Percentiles rank a stretch among this genome's conserved stretches.
Evolutionary conservation across 2,797 vertebrate species (phyloP).

Genomic region (Melanotaenia pygmaea): DNA sequence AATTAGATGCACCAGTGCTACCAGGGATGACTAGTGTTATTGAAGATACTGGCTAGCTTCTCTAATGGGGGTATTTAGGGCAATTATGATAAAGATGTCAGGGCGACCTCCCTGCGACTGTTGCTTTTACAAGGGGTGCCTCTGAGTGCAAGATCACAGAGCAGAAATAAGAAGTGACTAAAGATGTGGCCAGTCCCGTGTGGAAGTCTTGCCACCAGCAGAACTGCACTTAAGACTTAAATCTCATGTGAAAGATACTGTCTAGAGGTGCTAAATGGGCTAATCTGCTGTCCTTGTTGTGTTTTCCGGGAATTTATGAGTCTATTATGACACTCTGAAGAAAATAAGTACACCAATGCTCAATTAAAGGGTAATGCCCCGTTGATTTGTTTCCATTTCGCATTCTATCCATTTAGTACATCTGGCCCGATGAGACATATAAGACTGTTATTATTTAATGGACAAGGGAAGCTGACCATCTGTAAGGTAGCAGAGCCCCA

Average conservation of each 20-base stretch:
- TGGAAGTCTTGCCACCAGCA: conserved; percentile 71
- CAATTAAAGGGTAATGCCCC: conserved; percentile 73
- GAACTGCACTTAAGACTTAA: conserved; percentile 72
- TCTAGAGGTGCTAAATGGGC: conserved; percentile 76
- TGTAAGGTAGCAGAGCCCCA: conserved; percentile 79
- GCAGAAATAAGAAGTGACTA: conserved; percentile 75
- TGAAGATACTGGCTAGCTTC: conserved; percentile 81
- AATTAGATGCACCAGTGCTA: conserved; percentile 87
- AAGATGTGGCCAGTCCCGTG: conserved; percentile 69
- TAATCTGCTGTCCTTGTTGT: conserved; percentile 69
- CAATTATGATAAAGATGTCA: conserved; percentile 87
- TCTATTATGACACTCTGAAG: conserved; percentile 68
- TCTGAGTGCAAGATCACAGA: conserved; percentile 77
- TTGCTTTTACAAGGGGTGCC: conserved; percentile 74
- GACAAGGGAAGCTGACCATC: conserved; percentile 82
- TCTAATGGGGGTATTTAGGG: conserved; percentile 86
- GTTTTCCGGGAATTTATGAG: conserved; percentile 66
- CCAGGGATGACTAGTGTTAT: conserved; percentile 82
- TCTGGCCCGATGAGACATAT: conserved; percentile 76
- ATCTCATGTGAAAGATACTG: conserved; percentile 72
- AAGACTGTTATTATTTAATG: conserved; percentile 77
- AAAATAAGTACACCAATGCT: conserved; percentile 72
- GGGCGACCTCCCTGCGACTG: conserved; percentile 75
- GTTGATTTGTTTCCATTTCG: conserved; percentile 72
- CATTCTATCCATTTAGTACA: conserved; percentile 70